Evolutionary conservation across 2,888 invertebrate genomes (phyloP), one percentile per base, ranked within the genome.

Genomic region (Bugulina stolonifera): DNA sequence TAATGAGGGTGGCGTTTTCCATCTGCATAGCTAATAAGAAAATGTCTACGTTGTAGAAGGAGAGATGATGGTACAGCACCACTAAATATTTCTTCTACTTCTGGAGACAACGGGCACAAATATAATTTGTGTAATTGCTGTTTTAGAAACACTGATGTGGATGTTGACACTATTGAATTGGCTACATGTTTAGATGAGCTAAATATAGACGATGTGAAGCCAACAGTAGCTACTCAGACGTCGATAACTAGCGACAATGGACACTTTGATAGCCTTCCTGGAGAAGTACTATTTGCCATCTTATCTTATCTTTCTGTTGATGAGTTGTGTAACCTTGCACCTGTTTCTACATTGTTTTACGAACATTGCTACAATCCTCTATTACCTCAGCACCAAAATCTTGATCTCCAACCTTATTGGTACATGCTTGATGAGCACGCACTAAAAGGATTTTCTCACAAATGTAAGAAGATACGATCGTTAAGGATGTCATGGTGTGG

Each of bases 401-500:
- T 95, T 27, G 92, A 91, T 84, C 87, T 94, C 5, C 91, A 93
- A 77, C 86, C 86, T 52, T 81, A 81, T 74, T 85, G 85, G 85
- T 76, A 78, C 54, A 77, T 22, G 5, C 10, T 64, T 3, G 32
- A 27, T 32, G 32, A 64, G 5, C 10, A 5, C n/a, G 25, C 64
- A 29, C 32, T 64, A 2, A n/a, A 25, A 32, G 64, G 64, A 25
- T 64, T 64, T 34, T 3, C n/a, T 10, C 25, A 64, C 25, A 64
- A 64, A 64, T 64, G 64, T 76, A 69, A 73, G 14, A 77, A 78
- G 43, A 85, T 94, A 69, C 91, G 90, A 80, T 90, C 90, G 81
- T 82, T 95, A 43, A 93, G 94, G 83, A 84, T 94, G 1, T 93
- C 93, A 0, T 94, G 94, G 93, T 93, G 93, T 81, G 92, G 93